These are phyloP conservation scores for Mus minutoides DNA, from an alignment of 2,797 vertebrate species.

Conservation along the genomic window DNA sequence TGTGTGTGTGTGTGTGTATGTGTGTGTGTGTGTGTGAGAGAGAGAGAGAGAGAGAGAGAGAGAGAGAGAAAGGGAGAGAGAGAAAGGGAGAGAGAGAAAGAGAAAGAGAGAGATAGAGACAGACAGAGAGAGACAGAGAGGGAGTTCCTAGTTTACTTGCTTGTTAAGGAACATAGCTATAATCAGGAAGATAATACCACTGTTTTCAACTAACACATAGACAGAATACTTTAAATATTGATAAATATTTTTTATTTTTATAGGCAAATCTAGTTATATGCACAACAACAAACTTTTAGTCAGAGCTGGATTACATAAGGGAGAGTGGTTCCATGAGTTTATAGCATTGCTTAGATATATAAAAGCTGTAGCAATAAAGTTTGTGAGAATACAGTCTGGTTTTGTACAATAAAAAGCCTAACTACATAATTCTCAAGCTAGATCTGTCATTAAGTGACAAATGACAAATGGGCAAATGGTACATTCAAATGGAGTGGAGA, in stretches of 20 bases:
- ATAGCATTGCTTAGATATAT: neutral
- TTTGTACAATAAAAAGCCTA: neutral
- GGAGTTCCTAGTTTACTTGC: neutral
- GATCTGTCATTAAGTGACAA: neutral
- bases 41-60: too few relatives aligned
- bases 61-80: too few relatives aligned
- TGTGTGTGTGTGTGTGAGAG: neutral
- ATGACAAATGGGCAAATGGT: neutral
- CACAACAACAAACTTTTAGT: neutral
- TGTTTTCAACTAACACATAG: neutral
- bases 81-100: too few relatives aligned
- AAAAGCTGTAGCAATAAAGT: neutral
- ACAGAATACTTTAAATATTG: conserved; percentile 3
- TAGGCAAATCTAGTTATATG: neutral
- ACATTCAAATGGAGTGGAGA: neutral
- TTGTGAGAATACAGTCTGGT: neutral
- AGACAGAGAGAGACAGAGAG: neutral
- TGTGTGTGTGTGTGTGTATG: neutral
- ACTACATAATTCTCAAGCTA: neutral
- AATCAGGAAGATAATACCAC: neutral
- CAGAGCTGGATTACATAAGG: too few relatives aligned
- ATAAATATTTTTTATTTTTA: neutral
- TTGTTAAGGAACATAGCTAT: neutral
- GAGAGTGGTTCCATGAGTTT: neutral
- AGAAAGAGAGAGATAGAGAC: rapidly evolving